Percentiles rank a stretch among this genome's conserved stretches.
These are phyloP conservation scores for Elephas maximus DNA, from an alignment of 2,113 vertebrate species.

Conservation along the genomic window DNA sequence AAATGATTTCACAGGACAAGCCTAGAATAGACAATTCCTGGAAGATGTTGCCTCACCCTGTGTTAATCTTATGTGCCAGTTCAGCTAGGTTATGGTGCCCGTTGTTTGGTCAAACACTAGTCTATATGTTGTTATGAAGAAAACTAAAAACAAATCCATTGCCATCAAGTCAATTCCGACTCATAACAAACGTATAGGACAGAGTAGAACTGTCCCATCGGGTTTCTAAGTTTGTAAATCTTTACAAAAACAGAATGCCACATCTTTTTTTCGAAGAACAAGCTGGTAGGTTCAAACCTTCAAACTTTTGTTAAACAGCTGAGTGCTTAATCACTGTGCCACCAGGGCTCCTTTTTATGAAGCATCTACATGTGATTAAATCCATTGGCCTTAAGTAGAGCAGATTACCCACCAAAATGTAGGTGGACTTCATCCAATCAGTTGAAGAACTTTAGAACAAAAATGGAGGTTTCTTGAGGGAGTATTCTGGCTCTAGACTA, in stretches of 20 bases:
- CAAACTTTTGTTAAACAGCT: neutral
- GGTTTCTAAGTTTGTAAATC: neutral
- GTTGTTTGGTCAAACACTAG: neutral
- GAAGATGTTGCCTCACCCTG: neutral
- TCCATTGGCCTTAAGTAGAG: neutral
- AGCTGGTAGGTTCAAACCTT: neutral
- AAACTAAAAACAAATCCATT: neutral
- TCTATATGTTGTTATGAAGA: neutral
- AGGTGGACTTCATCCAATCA: neutral
- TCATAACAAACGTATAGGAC: neutral
- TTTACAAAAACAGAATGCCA: neutral
- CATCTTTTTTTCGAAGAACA: neutral
- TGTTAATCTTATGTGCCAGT: neutral
- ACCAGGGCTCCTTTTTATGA: neutral
- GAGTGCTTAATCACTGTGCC: neutral
- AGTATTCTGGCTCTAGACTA: neutral
- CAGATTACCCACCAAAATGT: neutral
- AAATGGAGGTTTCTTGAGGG: neutral
- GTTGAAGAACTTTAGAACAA: neutral
- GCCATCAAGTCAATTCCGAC: neutral
- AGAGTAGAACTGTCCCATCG: neutral
- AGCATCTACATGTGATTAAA: neutral
- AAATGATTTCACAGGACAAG: neutral
- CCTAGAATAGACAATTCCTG: neutral
- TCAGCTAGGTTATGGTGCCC: neutral